Evolutionary conservation across 2,797 vertebrate genomes (phyloP).

Genomic region (Neosilurus mollespiculum): DNA sequence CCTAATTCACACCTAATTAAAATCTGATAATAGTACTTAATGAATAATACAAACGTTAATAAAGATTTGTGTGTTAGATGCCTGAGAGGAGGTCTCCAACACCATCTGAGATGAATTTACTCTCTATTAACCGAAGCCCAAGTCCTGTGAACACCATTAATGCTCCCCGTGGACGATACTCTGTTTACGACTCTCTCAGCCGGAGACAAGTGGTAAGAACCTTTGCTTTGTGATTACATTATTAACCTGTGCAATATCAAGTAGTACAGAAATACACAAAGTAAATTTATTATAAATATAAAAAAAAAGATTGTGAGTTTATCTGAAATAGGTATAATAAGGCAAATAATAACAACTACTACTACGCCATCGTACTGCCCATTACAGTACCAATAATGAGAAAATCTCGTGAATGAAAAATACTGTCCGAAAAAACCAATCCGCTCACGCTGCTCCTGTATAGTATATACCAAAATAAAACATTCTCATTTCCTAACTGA

Average conservation of each 20-base stretch:
- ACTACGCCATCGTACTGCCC: too few relatives aligned
- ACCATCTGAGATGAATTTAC: conserved; percentile 71
- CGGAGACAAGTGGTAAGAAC: conserved; percentile 63
- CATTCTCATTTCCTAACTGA: background rate
- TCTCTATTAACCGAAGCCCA: conserved; percentile 61
- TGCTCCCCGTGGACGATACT: conserved; percentile 56
- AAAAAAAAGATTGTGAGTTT: background rate
- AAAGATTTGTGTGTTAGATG: conserved; percentile 24
- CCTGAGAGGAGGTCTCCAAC: conserved; percentile 66
- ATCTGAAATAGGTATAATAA: background rate
- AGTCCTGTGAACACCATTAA: conserved; percentile 60
- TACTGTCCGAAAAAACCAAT: too few relatives aligned
- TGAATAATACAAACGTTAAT: background rate
- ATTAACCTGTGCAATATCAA: background rate
- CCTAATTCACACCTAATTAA: background rate
- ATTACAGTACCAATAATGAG: too few relatives aligned
- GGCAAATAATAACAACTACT: too few relatives aligned
- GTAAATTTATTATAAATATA: background rate
- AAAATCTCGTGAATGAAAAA: too few relatives aligned
- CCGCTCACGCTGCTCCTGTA: too few relatives aligned
- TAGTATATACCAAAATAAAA: too few relatives aligned
- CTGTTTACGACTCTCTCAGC: conserved; percentile 67
- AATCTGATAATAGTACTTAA: background rate
- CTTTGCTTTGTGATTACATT: background rate
- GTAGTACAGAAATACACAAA: background rate